Evolutionary conservation across 2,797 vertebrate genomes (phyloP), one percentile per base, ranked within the genome.

Genomic region (Peromyscus aztecus): DNA sequence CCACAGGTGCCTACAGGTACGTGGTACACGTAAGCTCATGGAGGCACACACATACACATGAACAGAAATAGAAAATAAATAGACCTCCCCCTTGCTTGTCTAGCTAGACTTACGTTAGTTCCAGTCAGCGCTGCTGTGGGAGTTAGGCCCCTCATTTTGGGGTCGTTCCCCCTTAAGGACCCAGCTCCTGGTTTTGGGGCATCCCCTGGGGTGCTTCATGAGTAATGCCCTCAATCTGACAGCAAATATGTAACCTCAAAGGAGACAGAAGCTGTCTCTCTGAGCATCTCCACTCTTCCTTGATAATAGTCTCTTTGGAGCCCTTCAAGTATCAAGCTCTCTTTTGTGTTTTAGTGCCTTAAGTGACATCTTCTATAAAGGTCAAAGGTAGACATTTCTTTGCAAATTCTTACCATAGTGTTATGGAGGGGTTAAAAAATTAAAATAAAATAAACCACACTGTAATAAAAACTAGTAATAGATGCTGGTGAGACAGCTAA

Each of bases 401-500:
- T 90, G 4, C n/a, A 92, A 92, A 92, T 43, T 92, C 75, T 86
- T 67, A 81, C 78, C 34, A 95, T 46, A 49, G 59, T 85, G 86
- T 81, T 91, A 77, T 55, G 52, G 92, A 95, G 46, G 81, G 55
- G 37, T 85, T 92, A 73, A 34, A 94, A 96, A 40, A 23, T 23
- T 23, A 95, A 69, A 76, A 27, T 84, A 43, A 52, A 52, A 52
- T 52, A 86, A 90, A 94, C 59, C 46, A 85, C 10, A 77, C 21
- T 59, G 69, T 49, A 94, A 57, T 61, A 89, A 95, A 88, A 96
- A 83, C 88, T 91, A 86, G 69, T 83, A 83, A 84, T 40, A 73
- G 34, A 24, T 29, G 40, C 73, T 43, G 24, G 43, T 76, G 40
- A 76, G 29, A 46, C 46, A 24, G 75, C 75, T 9, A 76, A 76